Percentiles rank a stretch among this genome's conserved stretches.
phyloP scores from a whole-genome alignment of 2,888 invertebrate genomes.

The Aporophyla nigra region DNA sequence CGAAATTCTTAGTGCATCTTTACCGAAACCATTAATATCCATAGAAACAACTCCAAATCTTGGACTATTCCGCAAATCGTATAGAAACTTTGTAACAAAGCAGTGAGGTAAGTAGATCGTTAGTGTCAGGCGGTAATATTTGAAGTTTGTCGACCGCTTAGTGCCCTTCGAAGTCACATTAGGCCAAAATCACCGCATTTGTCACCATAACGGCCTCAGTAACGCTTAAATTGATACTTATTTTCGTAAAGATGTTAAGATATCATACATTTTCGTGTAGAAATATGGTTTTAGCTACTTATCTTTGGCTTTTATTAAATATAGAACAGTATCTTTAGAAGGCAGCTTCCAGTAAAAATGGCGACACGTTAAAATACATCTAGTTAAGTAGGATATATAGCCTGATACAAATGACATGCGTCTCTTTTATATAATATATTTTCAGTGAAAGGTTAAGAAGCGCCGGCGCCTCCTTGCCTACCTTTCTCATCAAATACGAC shows the following conservation, averaged over 20 bases:
- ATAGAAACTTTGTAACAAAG: constrained; percentile 47
- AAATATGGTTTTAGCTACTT: constrained; percentile 39
- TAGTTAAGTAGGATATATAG: neutral
- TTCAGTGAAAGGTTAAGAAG: too few relatives aligned
- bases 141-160: constrained; percentile 61
- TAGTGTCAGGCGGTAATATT: constrained; percentile 59
- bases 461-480: too few relatives aligned
- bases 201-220: constrained; percentile 48
- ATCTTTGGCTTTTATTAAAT: constrained; percentile 32
- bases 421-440: neutral
- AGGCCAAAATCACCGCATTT: constrained; percentile 62
- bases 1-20: too few relatives aligned
- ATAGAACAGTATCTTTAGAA: constrained; percentile 1
- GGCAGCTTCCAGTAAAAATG: neutral
- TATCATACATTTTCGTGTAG: constrained; percentile 30
- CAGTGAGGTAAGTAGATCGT: constrained; percentile 58
- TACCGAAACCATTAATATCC: too few relatives aligned
- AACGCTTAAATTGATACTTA: constrained; percentile 58
- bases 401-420: neutral
- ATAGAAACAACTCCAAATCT: neutral
- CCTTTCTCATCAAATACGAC: too few relatives aligned
- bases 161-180: constrained; percentile 67
- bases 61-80: constrained; percentile 1
- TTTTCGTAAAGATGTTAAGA: constrained; percentile 49
- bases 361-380: neutral